Conservation (phyloP, 2,113 vertebrate genomes). For the Prionailurus bengalensis region DNA sequence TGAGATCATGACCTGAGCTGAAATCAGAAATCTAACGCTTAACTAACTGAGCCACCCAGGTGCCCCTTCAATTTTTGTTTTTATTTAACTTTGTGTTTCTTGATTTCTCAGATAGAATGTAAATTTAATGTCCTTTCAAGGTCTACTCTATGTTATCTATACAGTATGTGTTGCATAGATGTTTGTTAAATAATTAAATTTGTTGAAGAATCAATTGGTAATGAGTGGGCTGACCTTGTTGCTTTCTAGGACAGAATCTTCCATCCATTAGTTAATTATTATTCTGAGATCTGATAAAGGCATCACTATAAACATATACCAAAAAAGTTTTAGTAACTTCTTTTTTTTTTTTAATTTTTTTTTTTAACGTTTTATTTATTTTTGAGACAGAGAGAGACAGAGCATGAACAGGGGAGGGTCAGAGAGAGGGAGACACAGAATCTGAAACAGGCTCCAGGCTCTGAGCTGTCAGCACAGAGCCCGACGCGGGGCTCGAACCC, state of each 20-base stretch:
- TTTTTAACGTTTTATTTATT: too few species aligned
- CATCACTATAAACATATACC: conserved; percentile 24
- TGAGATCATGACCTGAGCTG: too few species aligned
- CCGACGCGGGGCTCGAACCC: too few species aligned
- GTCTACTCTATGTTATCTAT: neutral
- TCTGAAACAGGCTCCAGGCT: too few species aligned
- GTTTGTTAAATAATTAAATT: conserved; percentile 30
- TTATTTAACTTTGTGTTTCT: conserved; percentile 5
- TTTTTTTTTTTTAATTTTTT: neutral
- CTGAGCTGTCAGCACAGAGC: too few species aligned
- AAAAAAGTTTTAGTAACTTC: conserved; percentile 60
- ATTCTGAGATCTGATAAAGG: conserved; percentile 54
- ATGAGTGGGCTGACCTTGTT: neutral
- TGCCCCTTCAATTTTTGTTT: neutral
- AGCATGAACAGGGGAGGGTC: too few species aligned
- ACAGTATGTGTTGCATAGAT: conserved; percentile 20
- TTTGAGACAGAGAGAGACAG: too few species aligned
- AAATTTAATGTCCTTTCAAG: conserved; percentile 42
- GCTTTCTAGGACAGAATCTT: conserved; percentile 48
- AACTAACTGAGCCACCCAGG: too few species aligned
- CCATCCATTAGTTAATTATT: conserved; percentile 34
- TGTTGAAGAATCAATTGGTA: conserved; percentile 54
- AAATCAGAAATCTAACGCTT: too few species aligned
- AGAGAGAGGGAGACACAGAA: too few species aligned
- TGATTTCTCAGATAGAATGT: conserved; percentile 19